These are phyloP conservation scores for Metridium senile DNA, from an alignment of 92 coral and sea anemone genomes.

Conservation along the genomic window DNA sequence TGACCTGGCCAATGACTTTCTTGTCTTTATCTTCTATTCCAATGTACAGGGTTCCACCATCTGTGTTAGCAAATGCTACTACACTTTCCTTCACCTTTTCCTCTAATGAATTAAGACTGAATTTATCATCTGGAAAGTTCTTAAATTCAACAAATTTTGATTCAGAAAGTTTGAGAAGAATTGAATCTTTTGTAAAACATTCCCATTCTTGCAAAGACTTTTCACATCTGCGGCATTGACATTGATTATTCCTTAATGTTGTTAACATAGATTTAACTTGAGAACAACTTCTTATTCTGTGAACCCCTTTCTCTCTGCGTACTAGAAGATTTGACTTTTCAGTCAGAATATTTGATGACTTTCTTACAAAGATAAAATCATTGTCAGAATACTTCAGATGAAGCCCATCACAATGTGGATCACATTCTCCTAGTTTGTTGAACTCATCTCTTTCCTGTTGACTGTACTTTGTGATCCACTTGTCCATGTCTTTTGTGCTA, in stretches of 20 bases:
- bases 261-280: neutral
- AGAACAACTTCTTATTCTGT: neutral
- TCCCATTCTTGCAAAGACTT: neutral
- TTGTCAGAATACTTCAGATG: neutral
- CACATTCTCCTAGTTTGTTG: neutral
- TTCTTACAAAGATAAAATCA: conserved; percentile 1
- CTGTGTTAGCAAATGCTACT: conserved; percentile 15
- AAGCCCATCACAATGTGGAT: neutral
- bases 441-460: neutral
- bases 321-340: neutral
- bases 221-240: neutral
- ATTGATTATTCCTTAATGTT: neutral
- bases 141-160: neutral
- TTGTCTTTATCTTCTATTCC: conserved; percentile 7
- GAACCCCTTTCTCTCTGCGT: neutral
- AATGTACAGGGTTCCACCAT: conserved; percentile 22
- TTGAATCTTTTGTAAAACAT: neutral
- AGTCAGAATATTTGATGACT: conserved; percentile 7
- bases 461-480: neutral
- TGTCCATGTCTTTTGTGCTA: neutral
- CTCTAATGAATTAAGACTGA: neutral
- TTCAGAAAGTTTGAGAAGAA: neutral
- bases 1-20: neutral
- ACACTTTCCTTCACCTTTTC: conserved; percentile 10
- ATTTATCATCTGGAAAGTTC: neutral